phyloP scores from a whole-genome alignment of 2,888 invertebrate species.

The Pilophorus perplexus region DNA sequence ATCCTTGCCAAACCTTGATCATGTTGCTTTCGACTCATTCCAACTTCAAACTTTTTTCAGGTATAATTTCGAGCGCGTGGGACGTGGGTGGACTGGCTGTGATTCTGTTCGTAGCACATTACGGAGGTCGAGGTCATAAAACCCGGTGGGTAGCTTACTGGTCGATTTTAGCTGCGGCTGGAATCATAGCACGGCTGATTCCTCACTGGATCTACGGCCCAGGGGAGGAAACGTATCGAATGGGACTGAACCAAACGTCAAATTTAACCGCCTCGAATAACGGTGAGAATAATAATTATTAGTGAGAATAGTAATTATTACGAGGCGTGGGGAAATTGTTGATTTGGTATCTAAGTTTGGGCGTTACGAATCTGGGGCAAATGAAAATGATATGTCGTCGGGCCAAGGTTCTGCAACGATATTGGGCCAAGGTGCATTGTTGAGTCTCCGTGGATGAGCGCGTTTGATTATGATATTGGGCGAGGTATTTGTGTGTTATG shows the following conservation, averaged over 20 bases:
- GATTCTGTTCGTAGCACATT: conserved; percentile 60
- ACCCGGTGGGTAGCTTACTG: conserved; percentile 67
- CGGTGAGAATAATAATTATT: no score
- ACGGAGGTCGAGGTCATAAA: conserved; percentile 64
- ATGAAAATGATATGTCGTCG: no score
- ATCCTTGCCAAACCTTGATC: neutral
- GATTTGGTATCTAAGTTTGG: no score
- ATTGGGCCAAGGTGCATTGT: no score
- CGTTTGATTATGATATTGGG: no score
- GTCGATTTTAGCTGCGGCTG: conserved; percentile 60
- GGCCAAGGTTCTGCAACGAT: no score
- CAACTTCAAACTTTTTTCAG: conserved; percentile 52
- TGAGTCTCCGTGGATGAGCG: no score
- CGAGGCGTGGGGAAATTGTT: no score
- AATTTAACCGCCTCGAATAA: no score
- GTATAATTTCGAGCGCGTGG: conserved; percentile 65
- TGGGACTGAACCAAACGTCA: neutral
- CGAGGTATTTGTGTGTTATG: no score
- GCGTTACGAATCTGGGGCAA: no score
- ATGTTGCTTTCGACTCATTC: neutral
- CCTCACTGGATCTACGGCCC: conserved; percentile 65
- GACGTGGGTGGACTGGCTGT: conserved; percentile 66
- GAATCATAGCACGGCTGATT: conserved; percentile 61
- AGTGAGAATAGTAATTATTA: no score
- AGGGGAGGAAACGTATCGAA: conserved; percentile 51